Percentiles rank a stretch among this genome's conserved stretches.
Conservation (phyloP, 2,797 vertebrate species). For the Nasua narica region DNA sequence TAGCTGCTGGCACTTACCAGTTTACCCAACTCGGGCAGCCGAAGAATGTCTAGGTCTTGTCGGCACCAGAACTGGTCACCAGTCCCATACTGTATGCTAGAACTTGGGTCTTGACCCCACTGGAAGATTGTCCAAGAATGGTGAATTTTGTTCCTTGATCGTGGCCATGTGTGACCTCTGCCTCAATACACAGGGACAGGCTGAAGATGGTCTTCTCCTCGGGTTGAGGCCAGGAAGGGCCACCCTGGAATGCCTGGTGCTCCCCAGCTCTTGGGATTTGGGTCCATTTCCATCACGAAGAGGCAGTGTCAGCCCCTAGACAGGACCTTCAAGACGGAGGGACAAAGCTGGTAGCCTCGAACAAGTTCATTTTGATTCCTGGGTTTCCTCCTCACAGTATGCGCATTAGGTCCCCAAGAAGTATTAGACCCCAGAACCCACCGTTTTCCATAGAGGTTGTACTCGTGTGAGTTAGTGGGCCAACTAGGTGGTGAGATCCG, state of each 20-base stretch:
- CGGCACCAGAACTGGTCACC: neutral
- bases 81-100: neutral
- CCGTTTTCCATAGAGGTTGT: neutral
- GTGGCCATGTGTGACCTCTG: neutral
- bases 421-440: neutral
- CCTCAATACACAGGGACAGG: neutral
- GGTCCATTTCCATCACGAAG: neutral
- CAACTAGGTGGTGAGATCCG: neutral
- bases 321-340: neutral
- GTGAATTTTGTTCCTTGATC: rapidly evolving
- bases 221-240: neutral
- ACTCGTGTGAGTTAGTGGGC: neutral
- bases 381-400: neutral
- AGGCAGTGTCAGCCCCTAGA: neutral
- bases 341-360: neutral
- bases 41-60: neutral
- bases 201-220: neutral
- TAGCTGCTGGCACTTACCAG: neutral
- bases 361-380: neutral
- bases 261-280: neutral
- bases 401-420: neutral
- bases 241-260: neutral
- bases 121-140: neutral
- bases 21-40: neutral
- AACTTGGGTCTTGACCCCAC: neutral